Evolutionary conservation across 2,797 vertebrate species (phyloP).

Genomic region (Sebastes itinus): DNA sequence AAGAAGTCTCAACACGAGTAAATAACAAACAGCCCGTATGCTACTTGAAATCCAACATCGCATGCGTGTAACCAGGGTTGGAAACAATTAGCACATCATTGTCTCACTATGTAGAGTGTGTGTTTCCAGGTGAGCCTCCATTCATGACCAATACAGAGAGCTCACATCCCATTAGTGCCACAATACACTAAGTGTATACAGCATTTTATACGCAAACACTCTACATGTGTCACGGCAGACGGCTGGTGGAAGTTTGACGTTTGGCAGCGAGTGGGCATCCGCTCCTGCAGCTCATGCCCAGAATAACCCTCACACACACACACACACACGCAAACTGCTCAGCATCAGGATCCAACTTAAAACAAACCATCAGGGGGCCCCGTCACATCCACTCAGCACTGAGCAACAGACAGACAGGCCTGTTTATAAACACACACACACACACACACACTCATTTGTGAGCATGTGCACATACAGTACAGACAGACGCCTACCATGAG

Average conservation of each 20-base stretch:
- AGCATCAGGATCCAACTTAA: slow-evolving; percentile 76
- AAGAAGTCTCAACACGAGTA: background rate
- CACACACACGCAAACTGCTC: slow-evolving; percentile 48
- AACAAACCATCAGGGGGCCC: slow-evolving; percentile 80
- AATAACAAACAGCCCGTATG: slow-evolving; percentile 7
- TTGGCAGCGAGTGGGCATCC: slow-evolving; percentile 72
- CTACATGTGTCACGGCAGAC: slow-evolving; percentile 47
- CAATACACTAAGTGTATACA: slow-evolving; percentile 51
- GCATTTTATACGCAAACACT: slow-evolving; percentile 59
- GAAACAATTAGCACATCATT: slow-evolving; percentile 47
- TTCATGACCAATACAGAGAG: slow-evolving; percentile 10
- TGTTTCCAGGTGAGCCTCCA: slow-evolving; percentile 47
- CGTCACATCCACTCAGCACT: slow-evolving; percentile 76
- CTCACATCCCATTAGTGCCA: slow-evolving; percentile 56
- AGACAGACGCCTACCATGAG: slow-evolving; percentile 43
- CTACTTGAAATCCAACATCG: background rate
- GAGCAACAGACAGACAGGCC: slow-evolving; percentile 69
- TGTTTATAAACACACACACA: slow-evolving; percentile 77
- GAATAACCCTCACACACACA: slow-evolving; percentile 58
- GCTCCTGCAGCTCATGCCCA: slow-evolving; percentile 64
- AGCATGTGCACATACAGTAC: slow-evolving; percentile 55
- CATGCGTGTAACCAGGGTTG: slow-evolving; percentile 5
- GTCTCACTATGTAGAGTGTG: background rate
- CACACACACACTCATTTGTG: slow-evolving; percentile 48
- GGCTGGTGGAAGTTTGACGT: slow-evolving; percentile 67